These are phyloP conservation scores for Aspiorhynchus laticeps DNA, from an alignment of 2,113 vertebrate species.

Conservation along the genomic window DNA sequence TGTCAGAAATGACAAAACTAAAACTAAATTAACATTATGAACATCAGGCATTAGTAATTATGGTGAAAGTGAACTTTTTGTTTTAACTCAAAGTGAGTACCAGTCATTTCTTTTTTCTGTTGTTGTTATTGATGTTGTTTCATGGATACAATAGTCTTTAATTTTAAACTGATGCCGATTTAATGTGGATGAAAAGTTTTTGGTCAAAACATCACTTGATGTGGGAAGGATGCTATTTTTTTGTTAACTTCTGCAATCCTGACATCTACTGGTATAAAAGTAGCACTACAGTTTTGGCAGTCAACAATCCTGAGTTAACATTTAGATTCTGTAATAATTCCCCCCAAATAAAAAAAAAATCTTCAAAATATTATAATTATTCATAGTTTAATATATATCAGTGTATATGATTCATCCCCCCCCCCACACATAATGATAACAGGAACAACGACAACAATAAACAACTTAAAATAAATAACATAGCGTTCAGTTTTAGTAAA, in stretches of 20 bases:
- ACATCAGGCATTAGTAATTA: neutral
- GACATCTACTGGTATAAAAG: constrained; percentile 51
- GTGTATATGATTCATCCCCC: too few relatives aligned
- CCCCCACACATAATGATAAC: too few relatives aligned
- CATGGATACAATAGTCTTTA: too few relatives aligned
- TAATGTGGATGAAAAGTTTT: neutral
- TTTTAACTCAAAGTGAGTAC: neutral
- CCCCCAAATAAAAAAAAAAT: too few relatives aligned
- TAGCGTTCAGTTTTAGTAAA: too few relatives aligned
- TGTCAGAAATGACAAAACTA: neutral
- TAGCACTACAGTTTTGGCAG: neutral
- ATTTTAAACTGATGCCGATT: neutral
- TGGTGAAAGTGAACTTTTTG: neutral
- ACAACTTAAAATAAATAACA: too few relatives aligned
- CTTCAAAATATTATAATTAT: too few relatives aligned
- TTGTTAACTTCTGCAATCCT: constrained; percentile 14
- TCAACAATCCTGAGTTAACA: neutral
- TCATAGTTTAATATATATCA: too few relatives aligned
- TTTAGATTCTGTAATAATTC: neutral
- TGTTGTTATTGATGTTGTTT: neutral
- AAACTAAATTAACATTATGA: neutral
- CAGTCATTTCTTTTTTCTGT: too few relatives aligned
- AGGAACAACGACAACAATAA: too few relatives aligned
- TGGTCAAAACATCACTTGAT: neutral
- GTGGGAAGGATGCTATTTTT: neutral